Conservation (phyloP, 2,888 invertebrate genomes). For the Erebia aethiops region DNA sequence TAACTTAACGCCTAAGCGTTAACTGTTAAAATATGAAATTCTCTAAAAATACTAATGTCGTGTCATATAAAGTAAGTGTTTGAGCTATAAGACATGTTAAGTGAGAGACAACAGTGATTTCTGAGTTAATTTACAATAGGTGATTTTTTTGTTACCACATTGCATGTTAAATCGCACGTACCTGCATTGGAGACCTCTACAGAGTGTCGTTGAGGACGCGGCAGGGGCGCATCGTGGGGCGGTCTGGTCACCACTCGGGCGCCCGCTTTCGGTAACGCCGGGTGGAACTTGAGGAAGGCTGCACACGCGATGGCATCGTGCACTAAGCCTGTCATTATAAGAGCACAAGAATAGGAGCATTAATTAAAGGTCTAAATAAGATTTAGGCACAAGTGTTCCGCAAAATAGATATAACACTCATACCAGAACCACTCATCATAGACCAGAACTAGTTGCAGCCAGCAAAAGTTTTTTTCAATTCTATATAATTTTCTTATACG, state of each 20-base stretch:
- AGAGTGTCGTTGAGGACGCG: constrained; percentile 88
- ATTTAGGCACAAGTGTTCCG: too few species aligned
- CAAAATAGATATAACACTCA: too few species aligned
- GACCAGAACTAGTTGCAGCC: too few species aligned
- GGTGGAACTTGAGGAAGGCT: constrained; percentile 97
- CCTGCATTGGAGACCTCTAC: constrained; percentile 91
- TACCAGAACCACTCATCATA: too few species aligned
- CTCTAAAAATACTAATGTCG: too few species aligned
- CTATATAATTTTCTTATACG: too few species aligned
- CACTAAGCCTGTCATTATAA: constrained; percentile 86
- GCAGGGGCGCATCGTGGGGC: constrained; percentile 50
- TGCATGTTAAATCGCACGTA: constrained; percentile 23
- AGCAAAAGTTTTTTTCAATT: too few species aligned
- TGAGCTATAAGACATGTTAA: too few species aligned
- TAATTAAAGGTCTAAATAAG: not conserved
- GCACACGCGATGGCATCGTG: constrained; percentile 99
- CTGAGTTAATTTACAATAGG: not conserved
- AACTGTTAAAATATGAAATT: too few species aligned
- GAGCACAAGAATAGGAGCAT: not conserved
- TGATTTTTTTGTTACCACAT: not conserved
- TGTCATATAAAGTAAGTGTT: too few species aligned
- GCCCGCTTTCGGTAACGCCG: constrained; percentile 91
- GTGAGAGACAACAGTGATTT: too few species aligned
- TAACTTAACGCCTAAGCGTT: too few species aligned
- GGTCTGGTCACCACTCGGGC: constrained; percentile 86